A percentile compares a stretch with the other conserved stretches of the same genome.
phyloP scores from a whole-genome alignment of 2,113 vertebrate genomes.

The Vidua macroura region DNA sequence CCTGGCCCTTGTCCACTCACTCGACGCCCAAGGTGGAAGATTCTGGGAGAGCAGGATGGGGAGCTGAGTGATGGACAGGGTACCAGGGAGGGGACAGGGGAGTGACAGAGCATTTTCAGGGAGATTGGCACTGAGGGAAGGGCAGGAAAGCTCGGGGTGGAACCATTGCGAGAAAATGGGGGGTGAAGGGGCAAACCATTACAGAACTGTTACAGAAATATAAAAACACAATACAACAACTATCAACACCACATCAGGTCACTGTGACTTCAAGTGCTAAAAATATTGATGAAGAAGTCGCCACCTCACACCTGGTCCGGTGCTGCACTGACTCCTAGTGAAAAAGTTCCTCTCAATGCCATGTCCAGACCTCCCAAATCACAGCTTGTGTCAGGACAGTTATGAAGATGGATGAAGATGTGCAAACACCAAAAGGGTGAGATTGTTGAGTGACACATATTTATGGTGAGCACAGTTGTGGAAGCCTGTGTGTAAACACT shows the following conservation, averaged over 20 bases:
- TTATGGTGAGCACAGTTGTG: neutral
- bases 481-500: neutral
- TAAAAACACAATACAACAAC: too few relatives aligned
- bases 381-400: neutral
- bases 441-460: neutral
- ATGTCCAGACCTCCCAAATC: neutral
- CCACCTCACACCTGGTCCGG: rapidly evolving
- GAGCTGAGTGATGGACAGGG: too few relatives aligned
- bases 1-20: too few relatives aligned
- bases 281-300: neutral
- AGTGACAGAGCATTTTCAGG: too few relatives aligned
- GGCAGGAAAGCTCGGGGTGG: too few relatives aligned
- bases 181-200: too few relatives aligned
- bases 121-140: too few relatives aligned
- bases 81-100: too few relatives aligned
- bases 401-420: neutral
- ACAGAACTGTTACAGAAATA: too few relatives aligned
- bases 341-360: neutral
- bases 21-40: too few relatives aligned
- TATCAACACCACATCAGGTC: neutral
- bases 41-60: too few relatives aligned
- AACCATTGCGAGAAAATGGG: too few relatives aligned
- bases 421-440: neutral
- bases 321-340: neutral
- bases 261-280: neutral